Percentiles rank a stretch among this genome's conserved stretches.
Evolutionary conservation across 2,113 vertebrate genomes (phyloP).

Genomic region (Cinclus mexicanus): DNA sequence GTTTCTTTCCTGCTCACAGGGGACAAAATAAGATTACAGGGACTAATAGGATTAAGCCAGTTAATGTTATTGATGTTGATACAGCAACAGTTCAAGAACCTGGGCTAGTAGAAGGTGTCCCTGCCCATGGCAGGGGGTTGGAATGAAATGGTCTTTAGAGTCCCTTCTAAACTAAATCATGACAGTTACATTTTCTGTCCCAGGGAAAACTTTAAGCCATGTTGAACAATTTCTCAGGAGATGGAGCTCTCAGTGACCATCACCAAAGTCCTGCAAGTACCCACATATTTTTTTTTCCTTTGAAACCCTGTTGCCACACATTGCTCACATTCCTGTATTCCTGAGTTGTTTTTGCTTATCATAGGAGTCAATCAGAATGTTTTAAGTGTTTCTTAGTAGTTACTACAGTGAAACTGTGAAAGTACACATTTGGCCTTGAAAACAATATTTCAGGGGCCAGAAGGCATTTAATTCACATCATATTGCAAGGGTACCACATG

Average conservation of each 20-base stretch:
- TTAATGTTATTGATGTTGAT: background rate
- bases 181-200: background rate
- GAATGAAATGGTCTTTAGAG: rapidly evolving
- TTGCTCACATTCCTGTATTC: background rate
- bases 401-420: conserved; percentile 35
- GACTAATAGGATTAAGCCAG: background rate
- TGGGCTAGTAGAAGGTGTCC: background rate
- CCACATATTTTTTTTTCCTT: rapidly evolving
- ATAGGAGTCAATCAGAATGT: background rate
- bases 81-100: background rate
- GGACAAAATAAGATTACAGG: background rate
- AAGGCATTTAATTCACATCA: conserved; percentile 70
- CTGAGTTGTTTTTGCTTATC: background rate
- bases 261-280: background rate
- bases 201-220: rapidly evolving
- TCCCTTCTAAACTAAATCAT: background rate
- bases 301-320: background rate
- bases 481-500: conserved; percentile 57
- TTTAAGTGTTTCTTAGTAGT: background rate
- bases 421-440: conserved; percentile 61
- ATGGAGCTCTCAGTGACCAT: background rate
- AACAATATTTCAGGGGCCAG: conserved; percentile 65
- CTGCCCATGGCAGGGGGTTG: background rate
- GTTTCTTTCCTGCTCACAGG: background rate
- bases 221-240: background rate